Percentiles rank a stretch among this genome's conserved stretches.
Evolutionary conservation across 2,797 vertebrate genomes (phyloP).

Genomic region (Huso huso): DNA sequence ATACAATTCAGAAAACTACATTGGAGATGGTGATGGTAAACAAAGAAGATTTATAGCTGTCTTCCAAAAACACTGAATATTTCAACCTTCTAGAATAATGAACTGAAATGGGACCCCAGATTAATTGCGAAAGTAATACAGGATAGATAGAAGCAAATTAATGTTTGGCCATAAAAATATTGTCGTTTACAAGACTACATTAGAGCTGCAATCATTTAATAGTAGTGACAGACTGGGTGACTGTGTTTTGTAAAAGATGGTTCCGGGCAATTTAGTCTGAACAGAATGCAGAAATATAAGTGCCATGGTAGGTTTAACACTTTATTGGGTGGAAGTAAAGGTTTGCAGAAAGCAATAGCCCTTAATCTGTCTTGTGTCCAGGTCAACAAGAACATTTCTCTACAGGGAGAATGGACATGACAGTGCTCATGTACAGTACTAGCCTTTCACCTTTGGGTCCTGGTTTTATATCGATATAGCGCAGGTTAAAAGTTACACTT

Average conservation of each 20-base stretch:
- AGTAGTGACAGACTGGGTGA: constrained; percentile 28
- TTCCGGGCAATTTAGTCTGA: constrained; percentile 23
- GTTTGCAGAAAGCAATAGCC: too few relatives aligned
- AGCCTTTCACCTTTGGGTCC: too few relatives aligned
- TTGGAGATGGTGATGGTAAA: too few relatives aligned
- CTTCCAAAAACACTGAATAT: constrained; percentile 21
- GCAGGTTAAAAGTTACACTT: too few relatives aligned
- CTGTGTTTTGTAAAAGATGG: constrained; percentile 27
- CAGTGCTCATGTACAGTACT: too few relatives aligned
- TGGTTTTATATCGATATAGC: too few relatives aligned
- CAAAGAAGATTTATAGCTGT: constrained; percentile 22
- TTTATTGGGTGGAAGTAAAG: too few relatives aligned
- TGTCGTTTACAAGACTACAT: constrained; percentile 48
- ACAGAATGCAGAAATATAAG: not conserved
- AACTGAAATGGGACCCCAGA: constrained; percentile 18
- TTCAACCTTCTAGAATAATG: constrained; percentile 26
- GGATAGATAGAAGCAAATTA: constrained; percentile 17
- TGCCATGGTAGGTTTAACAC: too few relatives aligned
- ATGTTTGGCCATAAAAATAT: constrained; percentile 50
- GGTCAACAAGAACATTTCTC: too few relatives aligned
- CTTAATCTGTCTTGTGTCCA: too few relatives aligned
- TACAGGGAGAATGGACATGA: too few relatives aligned
- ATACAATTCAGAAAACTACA: too few relatives aligned
- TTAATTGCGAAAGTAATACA: constrained; percentile 26
- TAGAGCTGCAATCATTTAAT: constrained; percentile 49